Conservation (phyloP, 2,113 vertebrate species). For the Lota lota region DNA sequence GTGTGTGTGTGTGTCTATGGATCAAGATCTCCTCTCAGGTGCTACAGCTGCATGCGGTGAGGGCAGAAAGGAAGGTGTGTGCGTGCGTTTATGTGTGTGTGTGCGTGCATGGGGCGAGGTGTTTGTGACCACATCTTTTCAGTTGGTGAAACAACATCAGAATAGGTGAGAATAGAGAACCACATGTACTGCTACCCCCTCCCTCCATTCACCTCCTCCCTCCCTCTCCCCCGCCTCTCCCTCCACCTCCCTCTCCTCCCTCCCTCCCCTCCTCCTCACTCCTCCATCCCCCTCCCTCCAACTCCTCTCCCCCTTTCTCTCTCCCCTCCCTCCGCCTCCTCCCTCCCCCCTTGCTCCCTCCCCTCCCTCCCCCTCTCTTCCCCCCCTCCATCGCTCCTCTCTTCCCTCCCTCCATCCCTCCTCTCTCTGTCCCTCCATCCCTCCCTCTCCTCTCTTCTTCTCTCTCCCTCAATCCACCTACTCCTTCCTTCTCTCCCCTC, state of each 20-base stretch:
- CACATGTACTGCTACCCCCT: conserved; percentile 75
- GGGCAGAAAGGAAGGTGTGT: conserved; percentile 28
- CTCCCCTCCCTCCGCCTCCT: no score
- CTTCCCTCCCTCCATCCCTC: no score
- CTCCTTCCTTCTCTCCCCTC: conserved; percentile 41
- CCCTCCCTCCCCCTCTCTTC: no score
- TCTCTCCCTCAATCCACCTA: background rate
- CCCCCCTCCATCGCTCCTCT: no score
- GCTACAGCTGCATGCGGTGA: conserved; percentile 50
- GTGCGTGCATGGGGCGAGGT: no score
- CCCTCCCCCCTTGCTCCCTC: no score
- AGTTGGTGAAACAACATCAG: conserved; percentile 70
- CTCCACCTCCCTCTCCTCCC: background rate
- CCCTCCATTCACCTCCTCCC: background rate
- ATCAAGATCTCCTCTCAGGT: conserved; percentile 41
- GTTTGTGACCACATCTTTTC: conserved; percentile 67
- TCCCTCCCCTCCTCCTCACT: no score
- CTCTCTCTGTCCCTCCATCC: no score
- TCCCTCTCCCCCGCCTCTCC: background rate
- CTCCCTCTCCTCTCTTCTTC: background rate
- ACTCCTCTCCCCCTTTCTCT: no score
- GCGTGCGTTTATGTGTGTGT: no score
- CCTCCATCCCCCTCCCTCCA: no score
- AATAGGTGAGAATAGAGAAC: conserved; percentile 53
- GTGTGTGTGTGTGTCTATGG: conserved; percentile 2